Evolutionary conservation across 2,113 vertebrate genomes (phyloP), one percentile per base, ranked within the genome.

Genomic region (Sander vitreus): DNA sequence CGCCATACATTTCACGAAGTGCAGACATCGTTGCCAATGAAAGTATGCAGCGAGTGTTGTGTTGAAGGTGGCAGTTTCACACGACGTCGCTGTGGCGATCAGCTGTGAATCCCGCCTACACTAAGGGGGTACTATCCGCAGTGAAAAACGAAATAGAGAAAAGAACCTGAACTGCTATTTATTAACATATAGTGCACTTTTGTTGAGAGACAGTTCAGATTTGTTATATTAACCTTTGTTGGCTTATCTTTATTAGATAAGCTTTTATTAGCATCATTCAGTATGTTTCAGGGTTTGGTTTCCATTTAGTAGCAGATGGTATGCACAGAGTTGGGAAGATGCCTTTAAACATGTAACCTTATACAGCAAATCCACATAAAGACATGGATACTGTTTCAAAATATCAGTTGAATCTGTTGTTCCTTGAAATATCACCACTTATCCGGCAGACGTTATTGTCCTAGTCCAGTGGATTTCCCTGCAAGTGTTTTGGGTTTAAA

Each of bases 261-360:
- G n/a, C n/a, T n/a, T n/a, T n/a, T n/a, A n/a, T n/a, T n/a, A n/a
- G n/a, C n/a, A n/a, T 71, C 78, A 71, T 50, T 81, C 69, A 83
- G 65, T 89, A 68, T 33, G 70, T 76, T 70, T 81, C 43, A n/a
- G 39, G 81, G 63, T 86, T 83, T 80, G 50, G 73, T 81, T 89
- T 85, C 85, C 83, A 59, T 85, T 50, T 47, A 62, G 80, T 7
- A 84, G 81, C 92, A 94, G 88, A 85, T 93, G 92, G 93, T 79
- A 58, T 73, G 62, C 76, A 73, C 64, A 39, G 45, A 76, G 68
- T 72, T 58, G 23, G 64, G 78, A 66, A 74, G 85, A 91, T 85
- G 73, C 81, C 89, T 91, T 88, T 82, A 89, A 88, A 91, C 84
- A 76, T 55, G 91, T 83, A 93, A 93, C 78, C 59, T n/a, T 71